These are phyloP conservation scores for Phoebastria nigripes DNA, from an alignment of 2,797 vertebrate species.

Conservation along the genomic window DNA sequence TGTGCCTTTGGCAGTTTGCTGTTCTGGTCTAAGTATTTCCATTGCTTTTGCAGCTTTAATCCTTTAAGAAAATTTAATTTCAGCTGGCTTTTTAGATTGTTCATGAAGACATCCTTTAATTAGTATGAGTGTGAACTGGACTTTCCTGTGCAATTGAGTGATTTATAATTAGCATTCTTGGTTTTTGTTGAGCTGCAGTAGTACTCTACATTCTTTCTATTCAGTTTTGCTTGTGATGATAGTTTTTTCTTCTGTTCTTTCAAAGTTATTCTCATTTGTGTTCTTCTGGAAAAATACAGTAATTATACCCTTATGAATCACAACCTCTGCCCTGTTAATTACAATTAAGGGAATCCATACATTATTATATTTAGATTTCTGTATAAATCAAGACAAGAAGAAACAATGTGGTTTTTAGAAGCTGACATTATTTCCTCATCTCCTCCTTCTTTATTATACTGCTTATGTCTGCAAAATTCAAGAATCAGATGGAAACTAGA, in stretches of 20 bases:
- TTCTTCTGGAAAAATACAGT: conserved; percentile 33
- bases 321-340: conserved; percentile 47
- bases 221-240: not conserved
- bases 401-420: not conserved
- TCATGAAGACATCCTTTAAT: conserved; percentile 29
- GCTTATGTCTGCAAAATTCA: conserved; percentile 11
- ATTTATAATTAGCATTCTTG: conserved; percentile 13
- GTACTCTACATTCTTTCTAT: not conserved
- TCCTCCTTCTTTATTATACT: not conserved
- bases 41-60: conserved; percentile 21
- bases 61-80: conserved; percentile 39
- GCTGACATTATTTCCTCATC: not conserved
- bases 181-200: not conserved
- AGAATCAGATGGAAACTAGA: not conserved
- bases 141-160: not conserved
- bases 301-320: conserved; percentile 43
- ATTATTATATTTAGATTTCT: conserved; percentile 32
- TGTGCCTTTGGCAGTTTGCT: conserved; percentile 54
- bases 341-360: not conserved
- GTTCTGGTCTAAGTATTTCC: not conserved
- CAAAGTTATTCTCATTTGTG: conserved; percentile 20
- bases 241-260: conserved; percentile 9
- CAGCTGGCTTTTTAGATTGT: conserved; percentile 13
- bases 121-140: not conserved
- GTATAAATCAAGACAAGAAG: not conserved